Evolutionary conservation across 2,113 vertebrate species (phyloP).

Genomic region (Deroptyus accipitrinus): DNA sequence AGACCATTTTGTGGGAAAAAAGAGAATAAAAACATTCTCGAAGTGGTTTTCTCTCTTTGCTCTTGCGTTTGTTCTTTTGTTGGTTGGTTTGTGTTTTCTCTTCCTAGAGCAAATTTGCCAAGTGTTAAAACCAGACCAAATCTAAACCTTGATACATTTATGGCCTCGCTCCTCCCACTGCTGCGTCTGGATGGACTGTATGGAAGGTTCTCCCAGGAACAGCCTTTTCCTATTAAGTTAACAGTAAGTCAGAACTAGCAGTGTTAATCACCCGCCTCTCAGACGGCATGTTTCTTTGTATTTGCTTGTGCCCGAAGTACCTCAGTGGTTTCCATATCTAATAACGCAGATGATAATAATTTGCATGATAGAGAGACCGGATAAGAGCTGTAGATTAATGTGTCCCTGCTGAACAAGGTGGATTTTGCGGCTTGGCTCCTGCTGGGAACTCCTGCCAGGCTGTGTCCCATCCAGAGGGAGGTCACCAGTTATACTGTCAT

Average conservation of each 20-base stretch:
- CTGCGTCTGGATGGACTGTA: rapidly evolving
- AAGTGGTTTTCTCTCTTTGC: not conserved
- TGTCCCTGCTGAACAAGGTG: not conserved
- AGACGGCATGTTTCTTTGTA: not conserved
- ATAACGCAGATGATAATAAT: not conserved
- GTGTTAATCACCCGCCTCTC: not conserved
- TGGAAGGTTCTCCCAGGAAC: not conserved
- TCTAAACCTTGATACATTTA: not conserved
- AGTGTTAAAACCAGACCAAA: not conserved
- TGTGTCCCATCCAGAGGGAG: not conserved
- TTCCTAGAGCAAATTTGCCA: not conserved
- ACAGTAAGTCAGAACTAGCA: not conserved
- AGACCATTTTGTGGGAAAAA: not conserved
- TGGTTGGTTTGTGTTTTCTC: not conserved
- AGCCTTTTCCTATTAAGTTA: not conserved
- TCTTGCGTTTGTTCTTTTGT: not conserved
- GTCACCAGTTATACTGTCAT: rapidly evolving
- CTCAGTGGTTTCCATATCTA: not conserved
- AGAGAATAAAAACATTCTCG: not conserved
- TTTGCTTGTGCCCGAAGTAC: constrained; percentile 14
- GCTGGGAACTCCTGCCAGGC: not conserved
- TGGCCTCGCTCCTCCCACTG: not conserved
- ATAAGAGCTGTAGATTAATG: not conserved
- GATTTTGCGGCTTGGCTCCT: not conserved
- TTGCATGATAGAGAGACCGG: not conserved